Conservation (phyloP, 2,888 invertebrate genomes). For the Hirtodrosophila duncani region DNA sequence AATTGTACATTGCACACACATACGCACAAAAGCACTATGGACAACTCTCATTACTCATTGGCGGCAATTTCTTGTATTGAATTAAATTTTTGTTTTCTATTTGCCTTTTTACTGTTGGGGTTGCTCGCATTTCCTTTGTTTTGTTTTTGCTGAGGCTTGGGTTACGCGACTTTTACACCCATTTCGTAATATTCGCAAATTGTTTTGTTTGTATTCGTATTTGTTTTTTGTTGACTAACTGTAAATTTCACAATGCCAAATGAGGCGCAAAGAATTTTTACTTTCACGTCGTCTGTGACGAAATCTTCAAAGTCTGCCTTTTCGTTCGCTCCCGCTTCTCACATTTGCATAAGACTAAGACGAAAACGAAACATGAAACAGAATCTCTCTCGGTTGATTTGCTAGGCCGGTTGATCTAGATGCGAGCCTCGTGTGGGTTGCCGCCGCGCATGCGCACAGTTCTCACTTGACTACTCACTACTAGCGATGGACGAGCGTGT, state of each 20-base stretch:
- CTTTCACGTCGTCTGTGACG: constrained; percentile 52
- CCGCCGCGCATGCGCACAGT: constrained; percentile 61
- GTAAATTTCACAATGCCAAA: constrained; percentile 50
- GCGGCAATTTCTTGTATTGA: constrained; percentile 22
- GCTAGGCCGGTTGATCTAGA: constrained; percentile 6
- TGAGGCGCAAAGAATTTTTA: constrained; percentile 57
- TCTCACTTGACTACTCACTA: constrained; percentile 38
- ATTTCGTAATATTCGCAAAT: constrained; percentile 55
- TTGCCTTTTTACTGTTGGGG: constrained; percentile 24
- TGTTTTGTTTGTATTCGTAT: constrained; percentile 16
- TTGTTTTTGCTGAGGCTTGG: constrained; percentile 5
- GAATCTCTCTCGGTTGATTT: constrained; percentile 14
- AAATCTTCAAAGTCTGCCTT: no score
- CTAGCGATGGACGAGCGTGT: no score
- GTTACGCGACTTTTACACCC: constrained; percentile 38
- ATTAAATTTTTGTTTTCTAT: constrained; percentile 46
- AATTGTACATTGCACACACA: constrained; percentile 7
- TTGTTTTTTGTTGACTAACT: constrained; percentile 33
- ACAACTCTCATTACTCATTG: constrained; percentile 42
- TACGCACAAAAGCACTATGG: constrained; percentile 1
- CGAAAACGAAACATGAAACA: constrained; percentile 29
- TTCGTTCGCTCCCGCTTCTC: no score
- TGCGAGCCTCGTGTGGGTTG: constrained; percentile 59
- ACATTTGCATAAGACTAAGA: constrained; percentile 30
- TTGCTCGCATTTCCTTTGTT: constrained; percentile 15